Percentiles rank a stretch among this genome's conserved stretches.
Evolutionary conservation across 2,113 vertebrate genomes (phyloP).

Genomic region (Casuarius casuarius): DNA sequence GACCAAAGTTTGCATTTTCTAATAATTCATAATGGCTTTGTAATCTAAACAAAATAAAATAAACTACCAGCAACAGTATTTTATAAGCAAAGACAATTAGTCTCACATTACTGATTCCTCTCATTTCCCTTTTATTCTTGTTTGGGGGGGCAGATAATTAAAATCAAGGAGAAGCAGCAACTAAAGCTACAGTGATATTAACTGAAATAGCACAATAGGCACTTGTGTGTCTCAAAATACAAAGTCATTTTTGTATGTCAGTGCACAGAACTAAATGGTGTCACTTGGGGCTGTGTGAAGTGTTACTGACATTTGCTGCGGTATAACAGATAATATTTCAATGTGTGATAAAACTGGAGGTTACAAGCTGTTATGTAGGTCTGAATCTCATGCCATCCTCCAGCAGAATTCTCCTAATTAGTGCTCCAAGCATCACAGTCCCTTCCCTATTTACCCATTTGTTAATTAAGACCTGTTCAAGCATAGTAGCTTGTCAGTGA

Average conservation of each 20-base stretch:
- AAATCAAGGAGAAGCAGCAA: background rate
- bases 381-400: background rate
- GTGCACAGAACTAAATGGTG: background rate
- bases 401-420: background rate
- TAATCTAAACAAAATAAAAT: background rate
- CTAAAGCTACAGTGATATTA: background rate
- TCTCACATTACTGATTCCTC: background rate
- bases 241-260: background rate
- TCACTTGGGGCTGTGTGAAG: background rate
- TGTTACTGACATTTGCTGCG: background rate
- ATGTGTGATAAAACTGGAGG: background rate
- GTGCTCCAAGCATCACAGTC: background rate
- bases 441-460: background rate
- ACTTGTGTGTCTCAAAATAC: background rate
- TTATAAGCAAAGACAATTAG: background rate
- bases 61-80: background rate
- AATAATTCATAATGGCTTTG: background rate
- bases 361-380: background rate
- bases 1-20: background rate
- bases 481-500: fast-evolving
- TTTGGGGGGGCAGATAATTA: slow-evolving; percentile 1
- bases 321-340: background rate
- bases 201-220: background rate
- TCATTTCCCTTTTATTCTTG: background rate
- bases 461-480: background rate